Conservation (phyloP, 2,888 invertebrate species). For the Plusia festucae region DNA sequence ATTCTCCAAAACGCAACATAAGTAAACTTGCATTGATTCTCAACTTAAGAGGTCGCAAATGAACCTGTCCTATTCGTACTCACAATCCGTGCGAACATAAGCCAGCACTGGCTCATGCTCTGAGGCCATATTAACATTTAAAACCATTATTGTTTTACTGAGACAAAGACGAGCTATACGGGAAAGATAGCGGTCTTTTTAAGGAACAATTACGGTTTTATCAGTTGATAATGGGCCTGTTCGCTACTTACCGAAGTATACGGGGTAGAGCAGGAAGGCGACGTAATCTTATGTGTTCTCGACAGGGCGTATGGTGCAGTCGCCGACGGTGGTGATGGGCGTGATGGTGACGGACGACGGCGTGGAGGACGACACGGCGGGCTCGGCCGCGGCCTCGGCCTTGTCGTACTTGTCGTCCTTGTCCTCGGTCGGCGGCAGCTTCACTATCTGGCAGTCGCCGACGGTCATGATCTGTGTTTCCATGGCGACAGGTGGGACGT, state of each 20-base stretch:
- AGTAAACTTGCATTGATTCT: slow-evolving; percentile 50
- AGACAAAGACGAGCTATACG: no score
- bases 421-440: slow-evolving; percentile 79
- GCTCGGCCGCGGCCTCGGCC: slow-evolving; percentile 61
- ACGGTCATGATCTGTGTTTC: slow-evolving; percentile 87
- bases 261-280: slow-evolving; percentile 70
- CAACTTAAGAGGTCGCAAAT: slow-evolving; percentile 51
- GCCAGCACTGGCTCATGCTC: not conserved
- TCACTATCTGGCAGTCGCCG: slow-evolving; percentile 87
- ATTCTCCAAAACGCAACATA: slow-evolving; percentile 42
- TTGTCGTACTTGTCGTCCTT: slow-evolving; percentile 73
- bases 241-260: slow-evolving; percentile 42
- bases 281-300: slow-evolving; percentile 78
- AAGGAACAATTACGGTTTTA: not conserved
- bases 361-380: slow-evolving; percentile 68
- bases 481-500: slow-evolving; percentile 74
- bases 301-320: slow-evolving; percentile 85
- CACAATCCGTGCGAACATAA: slow-evolving; percentile 4
- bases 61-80: slow-evolving; percentile 31
- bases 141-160: not conserved
- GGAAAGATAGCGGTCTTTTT: not conserved
- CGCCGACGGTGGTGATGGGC: slow-evolving; percentile 84
- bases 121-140: not conserved
- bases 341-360: slow-evolving; percentile 84
- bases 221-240: not conserved